phyloP scores from a whole-genome alignment of 2,888 invertebrate genomes.

The Torymus texanus region DNA sequence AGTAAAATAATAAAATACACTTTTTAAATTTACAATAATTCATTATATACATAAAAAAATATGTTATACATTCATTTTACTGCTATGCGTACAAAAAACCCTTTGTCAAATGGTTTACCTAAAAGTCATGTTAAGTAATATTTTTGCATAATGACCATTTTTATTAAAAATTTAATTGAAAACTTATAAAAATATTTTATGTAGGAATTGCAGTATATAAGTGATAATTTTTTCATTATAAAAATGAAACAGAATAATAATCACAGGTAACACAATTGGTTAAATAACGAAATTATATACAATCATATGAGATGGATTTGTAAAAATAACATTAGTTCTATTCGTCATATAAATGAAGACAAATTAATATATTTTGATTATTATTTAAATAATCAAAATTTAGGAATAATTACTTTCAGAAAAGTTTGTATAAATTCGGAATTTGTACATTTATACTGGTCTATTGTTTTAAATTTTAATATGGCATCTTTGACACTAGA shows the following conservation, averaged over 20 bases:
- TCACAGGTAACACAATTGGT: conserved; percentile 48
- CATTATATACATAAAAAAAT: conserved; percentile 4
- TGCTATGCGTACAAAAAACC: background rate
- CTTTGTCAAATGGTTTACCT: background rate
- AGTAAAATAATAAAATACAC: no score
- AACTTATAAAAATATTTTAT: conserved; percentile 41
- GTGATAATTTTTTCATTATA: conserved; percentile 15
- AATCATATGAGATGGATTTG: conserved; percentile 2
- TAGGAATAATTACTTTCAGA: conserved; percentile 12
- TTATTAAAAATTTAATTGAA: conserved; percentile 23
- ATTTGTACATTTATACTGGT: conserved; percentile 18
- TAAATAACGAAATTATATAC: conserved; percentile 19
- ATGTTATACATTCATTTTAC: background rate
- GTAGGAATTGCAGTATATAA: conserved; percentile 30
- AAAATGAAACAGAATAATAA: conserved; percentile 40
- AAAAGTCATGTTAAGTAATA: background rate
- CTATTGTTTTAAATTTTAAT: conserved; percentile 43
- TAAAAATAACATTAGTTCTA: no score
- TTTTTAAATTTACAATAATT: no score
- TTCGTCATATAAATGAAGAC: no score
- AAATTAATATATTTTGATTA: conserved; percentile 30
- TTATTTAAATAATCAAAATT: conserved; percentile 4
- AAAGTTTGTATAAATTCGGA: conserved; percentile 17
- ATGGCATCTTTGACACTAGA: conserved; percentile 57
- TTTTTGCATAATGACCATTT: background rate